phyloP scores from a whole-genome alignment of 2,797 vertebrate genomes.

The Alectoris magna region DNA sequence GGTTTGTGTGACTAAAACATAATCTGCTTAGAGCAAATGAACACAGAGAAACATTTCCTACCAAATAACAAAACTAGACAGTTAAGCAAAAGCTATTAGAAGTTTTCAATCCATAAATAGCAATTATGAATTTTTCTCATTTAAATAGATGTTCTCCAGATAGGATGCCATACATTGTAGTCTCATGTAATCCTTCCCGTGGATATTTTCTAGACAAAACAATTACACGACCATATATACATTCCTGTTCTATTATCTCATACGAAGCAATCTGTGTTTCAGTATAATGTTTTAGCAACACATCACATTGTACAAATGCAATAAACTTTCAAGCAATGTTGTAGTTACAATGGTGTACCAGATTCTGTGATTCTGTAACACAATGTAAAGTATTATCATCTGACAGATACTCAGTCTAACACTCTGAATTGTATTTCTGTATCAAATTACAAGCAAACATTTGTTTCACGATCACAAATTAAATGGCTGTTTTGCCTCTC shows the following conservation, averaged over 20 bases:
- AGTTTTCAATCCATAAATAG: slow-evolving; percentile 8
- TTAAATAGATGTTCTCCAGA: not conserved
- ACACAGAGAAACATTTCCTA: not conserved
- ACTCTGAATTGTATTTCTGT: not conserved
- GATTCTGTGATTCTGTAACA: not conserved
- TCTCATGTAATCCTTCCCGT: not conserved
- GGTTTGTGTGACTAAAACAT: not conserved
- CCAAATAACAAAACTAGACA: not conserved
- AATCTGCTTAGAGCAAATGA: not conserved
- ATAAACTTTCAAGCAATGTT: not conserved
- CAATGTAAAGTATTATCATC: not conserved
- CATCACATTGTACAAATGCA: not conserved
- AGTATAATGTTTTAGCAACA: not conserved
- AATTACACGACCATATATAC: not conserved
- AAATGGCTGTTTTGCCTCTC: not conserved
- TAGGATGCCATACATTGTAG: not conserved
- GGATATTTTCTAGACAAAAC: not conserved
- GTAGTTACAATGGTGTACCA: not conserved
- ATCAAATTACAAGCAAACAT: not conserved
- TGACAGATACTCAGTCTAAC: not conserved
- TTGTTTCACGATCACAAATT: not conserved
- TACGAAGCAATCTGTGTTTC: not conserved
- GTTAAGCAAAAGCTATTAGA: not conserved
- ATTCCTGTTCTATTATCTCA: not conserved
- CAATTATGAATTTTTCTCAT: not conserved